Percentiles rank a stretch among this genome's conserved stretches.
phyloP scores from a whole-genome alignment of 2,113 vertebrate species.

The Boulengeromyrus knoepffleri region DNA sequence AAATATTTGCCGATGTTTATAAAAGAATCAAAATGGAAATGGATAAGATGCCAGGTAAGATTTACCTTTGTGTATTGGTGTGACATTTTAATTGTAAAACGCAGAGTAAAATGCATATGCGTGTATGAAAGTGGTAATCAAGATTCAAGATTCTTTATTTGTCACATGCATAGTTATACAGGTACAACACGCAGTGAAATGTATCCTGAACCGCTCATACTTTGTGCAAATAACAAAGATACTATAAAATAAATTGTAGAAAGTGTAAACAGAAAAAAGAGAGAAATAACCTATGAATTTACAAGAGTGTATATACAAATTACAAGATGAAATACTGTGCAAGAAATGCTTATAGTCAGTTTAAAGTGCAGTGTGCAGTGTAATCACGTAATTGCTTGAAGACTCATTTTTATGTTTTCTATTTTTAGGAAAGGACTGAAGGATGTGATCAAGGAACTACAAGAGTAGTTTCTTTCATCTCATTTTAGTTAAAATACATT shows the following conservation, averaged over 20 bases:
- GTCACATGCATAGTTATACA: too few relatives aligned
- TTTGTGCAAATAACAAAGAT: too few relatives aligned
- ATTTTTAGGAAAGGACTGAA: slow-evolving; percentile 6
- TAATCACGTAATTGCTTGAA: neutral
- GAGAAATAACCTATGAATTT: too few relatives aligned
- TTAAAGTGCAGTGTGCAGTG: too few relatives aligned
- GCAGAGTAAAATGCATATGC: neutral
- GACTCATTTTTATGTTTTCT: neutral
- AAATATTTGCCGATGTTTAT: slow-evolving; percentile 63
- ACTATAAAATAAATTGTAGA: too few relatives aligned
- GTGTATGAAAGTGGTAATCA: neutral
- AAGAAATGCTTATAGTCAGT: too few relatives aligned
- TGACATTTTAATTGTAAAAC: neutral
- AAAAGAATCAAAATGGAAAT: slow-evolving; percentile 62
- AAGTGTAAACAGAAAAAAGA: too few relatives aligned
- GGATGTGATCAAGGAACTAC: neutral
- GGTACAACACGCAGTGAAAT: too few relatives aligned
- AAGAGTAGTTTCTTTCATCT: neutral
- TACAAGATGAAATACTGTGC: too few relatives aligned
- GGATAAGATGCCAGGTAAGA: slow-evolving; percentile 54
- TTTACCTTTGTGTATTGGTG: neutral
- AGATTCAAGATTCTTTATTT: too few relatives aligned
- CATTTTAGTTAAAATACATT: neutral
- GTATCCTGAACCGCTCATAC: too few relatives aligned
- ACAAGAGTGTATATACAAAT: too few relatives aligned